Conservation (phyloP, 1,140 invertebrate genomes). For the Phortica variegata region DNA sequence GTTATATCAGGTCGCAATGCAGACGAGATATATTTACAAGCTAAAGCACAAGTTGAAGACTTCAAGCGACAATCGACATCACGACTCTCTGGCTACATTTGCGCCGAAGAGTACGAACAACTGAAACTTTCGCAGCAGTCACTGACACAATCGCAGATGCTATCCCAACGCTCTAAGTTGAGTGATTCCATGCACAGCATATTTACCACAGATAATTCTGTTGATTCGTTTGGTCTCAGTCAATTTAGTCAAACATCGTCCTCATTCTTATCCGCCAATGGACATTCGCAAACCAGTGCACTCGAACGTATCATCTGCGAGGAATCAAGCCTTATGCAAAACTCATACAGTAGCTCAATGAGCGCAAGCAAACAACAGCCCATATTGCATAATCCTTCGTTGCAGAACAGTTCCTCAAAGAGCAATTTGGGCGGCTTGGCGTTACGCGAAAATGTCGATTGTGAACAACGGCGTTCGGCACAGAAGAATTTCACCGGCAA, state of each 20-base stretch:
- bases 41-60: constrained; percentile 39
- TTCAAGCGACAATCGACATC: constrained; percentile 28
- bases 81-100: constrained; percentile 51
- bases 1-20: constrained; percentile 61
- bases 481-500: constrained; percentile 55
- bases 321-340: constrained; percentile 16
- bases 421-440: constrained; percentile 44
- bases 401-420: constrained; percentile 52
- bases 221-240: constrained; percentile 36
- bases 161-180: constrained; percentile 1
- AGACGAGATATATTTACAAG: constrained; percentile 58
- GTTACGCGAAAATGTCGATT: constrained; percentile 46
- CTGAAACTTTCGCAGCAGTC: constrained; percentile 26
- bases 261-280: constrained; percentile 7
- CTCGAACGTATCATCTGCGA: constrained; percentile 41
- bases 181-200: constrained; percentile 29
- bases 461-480: constrained; percentile 39
- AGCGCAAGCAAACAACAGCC: constrained; percentile 16
- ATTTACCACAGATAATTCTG: constrained; percentile 44
- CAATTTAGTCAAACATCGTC: constrained; percentile 29
- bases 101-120: constrained; percentile 46
- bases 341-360: neutral
- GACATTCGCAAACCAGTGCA: constrained; percentile 27
- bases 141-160: constrained; percentile 9
- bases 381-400: constrained; percentile 30